Evolutionary conservation across 2,113 vertebrate species (phyloP).

Genomic region (Xenopus laevis): DNA sequence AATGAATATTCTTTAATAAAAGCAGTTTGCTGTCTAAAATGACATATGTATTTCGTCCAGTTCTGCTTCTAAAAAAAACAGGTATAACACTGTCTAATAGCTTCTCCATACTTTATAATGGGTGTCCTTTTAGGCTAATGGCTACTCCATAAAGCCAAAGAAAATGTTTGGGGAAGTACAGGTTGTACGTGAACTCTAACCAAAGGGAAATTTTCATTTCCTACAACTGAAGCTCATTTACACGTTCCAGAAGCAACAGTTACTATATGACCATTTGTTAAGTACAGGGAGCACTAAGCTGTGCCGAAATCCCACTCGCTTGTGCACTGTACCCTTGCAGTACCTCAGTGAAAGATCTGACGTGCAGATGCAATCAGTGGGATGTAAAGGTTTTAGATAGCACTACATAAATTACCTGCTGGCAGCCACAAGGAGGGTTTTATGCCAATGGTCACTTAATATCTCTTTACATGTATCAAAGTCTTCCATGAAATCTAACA

Average conservation of each 20-base stretch:
- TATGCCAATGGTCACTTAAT: background rate
- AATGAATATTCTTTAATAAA: no score
- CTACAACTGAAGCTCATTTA: background rate
- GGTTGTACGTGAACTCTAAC: background rate
- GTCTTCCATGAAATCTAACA: background rate
- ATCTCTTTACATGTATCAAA: background rate
- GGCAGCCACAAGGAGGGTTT: background rate
- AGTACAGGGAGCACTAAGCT: background rate
- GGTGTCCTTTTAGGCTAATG: background rate
- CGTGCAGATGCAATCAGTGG: background rate
- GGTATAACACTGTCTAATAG: no score
- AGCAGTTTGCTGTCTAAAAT: no score
- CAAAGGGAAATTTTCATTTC: background rate
- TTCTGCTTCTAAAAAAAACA: no score
- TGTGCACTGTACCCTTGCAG: background rate
- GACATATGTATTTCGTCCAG: no score
- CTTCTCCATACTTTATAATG: background rate
- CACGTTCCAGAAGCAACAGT: background rate
- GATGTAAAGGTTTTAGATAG: background rate
- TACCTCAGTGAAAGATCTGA: background rate
- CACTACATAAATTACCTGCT: background rate
- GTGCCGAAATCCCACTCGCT: background rate
- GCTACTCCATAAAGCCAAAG: background rate
- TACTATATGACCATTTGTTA: background rate
- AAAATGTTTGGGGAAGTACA: background rate